Conservation (phyloP, 2,797 vertebrate species). For the Hippoglossus hippoglossus region DNA sequence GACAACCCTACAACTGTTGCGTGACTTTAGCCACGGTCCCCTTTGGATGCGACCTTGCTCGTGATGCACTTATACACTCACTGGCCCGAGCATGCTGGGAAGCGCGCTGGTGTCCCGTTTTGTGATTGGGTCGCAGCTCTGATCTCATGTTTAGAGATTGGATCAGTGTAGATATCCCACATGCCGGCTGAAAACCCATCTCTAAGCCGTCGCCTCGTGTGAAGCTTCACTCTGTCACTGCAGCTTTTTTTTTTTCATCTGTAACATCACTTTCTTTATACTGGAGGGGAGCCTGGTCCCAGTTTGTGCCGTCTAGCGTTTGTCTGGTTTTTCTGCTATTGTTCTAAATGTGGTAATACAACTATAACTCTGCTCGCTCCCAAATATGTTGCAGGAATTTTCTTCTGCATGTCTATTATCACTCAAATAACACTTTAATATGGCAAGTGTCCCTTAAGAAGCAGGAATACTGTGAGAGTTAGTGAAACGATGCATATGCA, state of each 20-base stretch:
- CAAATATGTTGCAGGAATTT: no score
- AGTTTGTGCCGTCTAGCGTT: conserved; percentile 9
- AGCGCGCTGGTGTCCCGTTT: conserved; percentile 62
- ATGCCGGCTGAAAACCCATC: conserved; percentile 46
- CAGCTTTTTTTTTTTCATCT: neutral
- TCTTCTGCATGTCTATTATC: no score
- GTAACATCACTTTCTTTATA: no score
- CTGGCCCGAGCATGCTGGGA: conserved; percentile 55
- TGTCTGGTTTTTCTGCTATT: neutral
- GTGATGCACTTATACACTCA: conserved; percentile 29
- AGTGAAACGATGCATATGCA: no score
- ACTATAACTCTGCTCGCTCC: no score
- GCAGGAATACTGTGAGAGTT: no score
- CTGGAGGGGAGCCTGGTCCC: no score
- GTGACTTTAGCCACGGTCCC: conserved; percentile 44
- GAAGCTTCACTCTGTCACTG: conserved; percentile 29
- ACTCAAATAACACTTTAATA: no score
- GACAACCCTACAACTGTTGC: conserved; percentile 37
- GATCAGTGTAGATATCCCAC: conserved; percentile 57
- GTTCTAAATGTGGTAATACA: no score
- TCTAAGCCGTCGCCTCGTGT: conserved; percentile 52
- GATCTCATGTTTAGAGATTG: conserved; percentile 66
- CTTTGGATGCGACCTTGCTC: conserved; percentile 34
- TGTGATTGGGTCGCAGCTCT: conserved; percentile 66
- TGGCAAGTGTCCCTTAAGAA: no score